Percentiles rank a stretch among this genome's conserved stretches.
phyloP scores from a whole-genome alignment of 2,113 vertebrate species.

The Tinamus guttatus region DNA sequence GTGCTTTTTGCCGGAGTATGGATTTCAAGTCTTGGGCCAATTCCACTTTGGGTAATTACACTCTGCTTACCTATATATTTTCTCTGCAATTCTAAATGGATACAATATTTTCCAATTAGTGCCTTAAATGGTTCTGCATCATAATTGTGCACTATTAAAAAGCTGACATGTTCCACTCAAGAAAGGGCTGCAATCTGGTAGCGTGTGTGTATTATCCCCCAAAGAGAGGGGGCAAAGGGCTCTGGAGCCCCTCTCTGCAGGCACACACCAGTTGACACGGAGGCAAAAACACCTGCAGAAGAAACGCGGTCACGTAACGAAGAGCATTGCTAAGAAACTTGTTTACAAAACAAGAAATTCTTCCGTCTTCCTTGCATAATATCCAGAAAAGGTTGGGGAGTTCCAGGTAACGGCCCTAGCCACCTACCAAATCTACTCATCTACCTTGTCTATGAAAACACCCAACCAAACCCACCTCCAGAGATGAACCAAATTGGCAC shows the following conservation, averaged over 20 bases:
- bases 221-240: neutral
- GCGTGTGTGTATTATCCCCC: accelerated
- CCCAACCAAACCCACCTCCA: neutral
- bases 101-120: slow-evolving; percentile 72
- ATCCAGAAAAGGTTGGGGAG: neutral
- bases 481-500: neutral
- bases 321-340: neutral
- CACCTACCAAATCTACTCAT: neutral
- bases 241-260: neutral
- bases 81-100: slow-evolving; percentile 62
- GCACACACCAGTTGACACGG: neutral
- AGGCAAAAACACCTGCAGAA: neutral
- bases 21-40: slow-evolving; percentile 66
- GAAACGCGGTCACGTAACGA: neutral
- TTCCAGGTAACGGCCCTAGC: neutral
- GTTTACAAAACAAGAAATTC: neutral
- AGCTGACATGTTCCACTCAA: slow-evolving; percentile 8
- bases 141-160: slow-evolving; percentile 45
- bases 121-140: slow-evolving; percentile 48
- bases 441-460: neutral
- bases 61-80: slow-evolving; percentile 72
- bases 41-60: slow-evolving; percentile 71
- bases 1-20: slow-evolving; percentile 62
- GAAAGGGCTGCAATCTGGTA: neutral
- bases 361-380: neutral